Evolutionary conservation across 1,140 invertebrate genomes (phyloP), one percentile per base, ranked within the genome.

Genomic region (Drosophila mauritiana): DNA sequence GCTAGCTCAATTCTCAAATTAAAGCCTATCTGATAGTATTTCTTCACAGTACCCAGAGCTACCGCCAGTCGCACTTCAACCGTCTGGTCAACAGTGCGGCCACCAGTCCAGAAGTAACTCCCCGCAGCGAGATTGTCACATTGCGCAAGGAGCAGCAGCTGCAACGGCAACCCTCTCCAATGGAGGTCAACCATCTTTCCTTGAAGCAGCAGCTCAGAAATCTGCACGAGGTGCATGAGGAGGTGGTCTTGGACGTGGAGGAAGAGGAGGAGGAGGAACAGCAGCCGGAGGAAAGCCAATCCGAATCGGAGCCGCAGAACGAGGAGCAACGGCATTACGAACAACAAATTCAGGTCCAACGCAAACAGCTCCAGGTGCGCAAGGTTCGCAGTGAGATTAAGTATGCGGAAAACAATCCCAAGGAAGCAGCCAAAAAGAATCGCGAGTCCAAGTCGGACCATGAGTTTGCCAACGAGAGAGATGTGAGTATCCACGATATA

Each of bases 341-440:
- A 22, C 57, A 43, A 17, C 51, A 40, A 1, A 42, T 40, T 8
- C 70, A 40, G 34, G 39, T 55, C 12, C 48, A 69, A 10, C 78
- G 84, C 12, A 83, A 80, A 40, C n/a, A 62, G 17, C 31, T 80
- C 0, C 74, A 91, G 55, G 83, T 92, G 25, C 85, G 91, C 40
- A 92, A 91, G 59, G 91, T 92, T 15, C 91, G 90, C 62, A 92
- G 91, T 46, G 91, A 92, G 62, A 88, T 91, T 17, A 92, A 92
- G 39, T 92, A 92, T 17, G 78, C 79, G 1, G 90, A 91, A 25
- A 27, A 53, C 6, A 55, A 46, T 10, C n/a, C 42, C 1, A 91
- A 91, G 53, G 79, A 92, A 0, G 59, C 89, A 0, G 40, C 52
- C 34, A 91, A 83, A 34, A 91, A 91, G 42, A 90, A 91, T 0